Evolutionary conservation across 2,113 vertebrate genomes (phyloP), one percentile per base, ranked within the genome.

Genomic region (Apteryx owenii): DNA sequence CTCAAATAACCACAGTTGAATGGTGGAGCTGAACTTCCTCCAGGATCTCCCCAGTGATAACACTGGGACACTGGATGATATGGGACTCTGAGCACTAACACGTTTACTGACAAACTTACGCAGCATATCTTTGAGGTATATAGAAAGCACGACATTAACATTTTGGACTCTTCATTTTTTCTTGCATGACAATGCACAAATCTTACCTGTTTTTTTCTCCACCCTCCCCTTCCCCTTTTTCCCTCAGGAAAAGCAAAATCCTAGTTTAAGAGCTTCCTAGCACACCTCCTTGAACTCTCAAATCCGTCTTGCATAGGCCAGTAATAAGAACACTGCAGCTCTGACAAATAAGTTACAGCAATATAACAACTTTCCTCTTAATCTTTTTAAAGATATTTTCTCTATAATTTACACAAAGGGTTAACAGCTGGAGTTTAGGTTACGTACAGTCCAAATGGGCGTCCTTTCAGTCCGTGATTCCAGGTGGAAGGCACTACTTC

Each of bases 71-170:
- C 5, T 8, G 12, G 20, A 5, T 26, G 82, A 38, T 56, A 60
- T 10, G 79, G 61, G 68, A 76, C 76, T 94, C 46, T 51, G 73
- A 93, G 68, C 80, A 92, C 90, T 83, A 87, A 85, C 85, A 71
- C 71, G 66, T 65, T 36, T 77, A 90, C 88, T 20, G 68, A 95
- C 91, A 89, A 68, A 76, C 91, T 89, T 54, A 33, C 64, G 90
- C 76, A 90, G 97, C 90, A 64, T 95, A 89, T 94, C 97, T 92
- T 78, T 97, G 98, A 98, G 98, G 98, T 98, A 98, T 98, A 96
- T 96, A 96, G 94, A 97, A 97, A 97, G 93, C 94, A 90, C 58
- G 94, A 94, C 73, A 21, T 82, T 85, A 87, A 95, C 60, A 2
- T 88, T 94, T 84, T 92, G 85, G 91, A 90, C 88, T 87, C 91